These are phyloP conservation scores for Hyla sarda DNA, from an alignment of 2,113 vertebrate genomes.

Conservation along the genomic window DNA sequence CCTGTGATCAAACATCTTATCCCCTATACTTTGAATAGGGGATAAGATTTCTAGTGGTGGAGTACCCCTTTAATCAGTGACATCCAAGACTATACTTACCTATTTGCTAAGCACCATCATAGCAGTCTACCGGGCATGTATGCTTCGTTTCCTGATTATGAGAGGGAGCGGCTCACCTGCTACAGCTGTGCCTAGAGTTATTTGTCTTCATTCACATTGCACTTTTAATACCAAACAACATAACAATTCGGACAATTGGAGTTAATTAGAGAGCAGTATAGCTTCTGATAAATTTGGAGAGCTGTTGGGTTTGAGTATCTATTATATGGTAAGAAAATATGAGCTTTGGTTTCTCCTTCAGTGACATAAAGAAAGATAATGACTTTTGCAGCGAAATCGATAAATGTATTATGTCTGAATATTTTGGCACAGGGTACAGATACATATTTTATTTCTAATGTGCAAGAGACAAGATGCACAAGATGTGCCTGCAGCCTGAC, in stretches of 20 bases:
- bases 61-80: too few relatives aligned
- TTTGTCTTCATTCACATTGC: too few relatives aligned
- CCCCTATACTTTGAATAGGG: too few relatives aligned
- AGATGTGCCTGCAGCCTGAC: conserved; percentile 23
- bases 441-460: conserved; percentile 11
- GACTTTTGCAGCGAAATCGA: conserved; percentile 39
- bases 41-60: too few relatives aligned
- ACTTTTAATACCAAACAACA: not conserved
- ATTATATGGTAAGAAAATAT: too few relatives aligned
- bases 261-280: not conserved
- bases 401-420: conserved; percentile 20
- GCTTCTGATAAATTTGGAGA: not conserved
- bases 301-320: not conserved
- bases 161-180: too few relatives aligned
- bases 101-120: too few relatives aligned
- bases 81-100: too few relatives aligned
- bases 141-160: too few relatives aligned
- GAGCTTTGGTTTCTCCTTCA: not conserved
- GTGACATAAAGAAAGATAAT: conserved; percentile 23
- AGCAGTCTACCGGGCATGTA: too few relatives aligned
- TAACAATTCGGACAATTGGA: not conserved
- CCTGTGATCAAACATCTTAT: too few relatives aligned
- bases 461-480: conserved; percentile 27
- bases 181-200: too few relatives aligned
- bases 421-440: not conserved